phyloP scores from a whole-genome alignment of 2,888 invertebrate genomes.

The Nomada fucata region DNA sequence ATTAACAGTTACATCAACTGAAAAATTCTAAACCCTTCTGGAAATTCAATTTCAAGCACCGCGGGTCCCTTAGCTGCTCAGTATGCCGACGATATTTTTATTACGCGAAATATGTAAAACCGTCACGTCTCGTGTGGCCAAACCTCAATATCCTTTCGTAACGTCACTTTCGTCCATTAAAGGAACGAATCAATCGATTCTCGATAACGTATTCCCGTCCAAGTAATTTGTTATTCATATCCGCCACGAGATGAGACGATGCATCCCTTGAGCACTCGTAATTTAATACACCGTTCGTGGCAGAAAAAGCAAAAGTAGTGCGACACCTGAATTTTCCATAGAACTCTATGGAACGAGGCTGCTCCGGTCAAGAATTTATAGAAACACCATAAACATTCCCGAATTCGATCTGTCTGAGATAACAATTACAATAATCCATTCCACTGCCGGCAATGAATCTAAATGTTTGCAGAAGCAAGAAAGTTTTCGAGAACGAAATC shows the following conservation, averaged over 20 bases:
- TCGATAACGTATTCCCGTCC: constrained; percentile 65
- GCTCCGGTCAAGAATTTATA: background rate
- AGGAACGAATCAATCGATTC: constrained; percentile 60
- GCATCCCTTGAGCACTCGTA: constrained; percentile 43
- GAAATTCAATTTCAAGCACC: constrained; percentile 3
- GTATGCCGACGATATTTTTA: constrained; percentile 47
- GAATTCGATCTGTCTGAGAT: background rate
- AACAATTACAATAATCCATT: background rate
- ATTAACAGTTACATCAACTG: no score
- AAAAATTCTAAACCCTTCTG: no score
- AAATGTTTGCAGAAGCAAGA: background rate
- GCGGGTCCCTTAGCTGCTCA: background rate
- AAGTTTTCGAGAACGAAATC: background rate
- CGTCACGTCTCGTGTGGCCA: constrained; percentile 37
- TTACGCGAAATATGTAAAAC: constrained; percentile 61
- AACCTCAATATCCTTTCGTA: constrained; percentile 42
- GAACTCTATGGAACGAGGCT: background rate
- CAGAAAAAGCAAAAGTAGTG: constrained; percentile 4
- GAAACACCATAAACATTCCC: constrained; percentile 7
- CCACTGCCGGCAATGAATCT: background rate
- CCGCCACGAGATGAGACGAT: constrained; percentile 50
- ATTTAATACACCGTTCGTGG: constrained; percentile 55
- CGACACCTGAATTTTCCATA: constrained; percentile 20
- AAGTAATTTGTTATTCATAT: constrained; percentile 67
- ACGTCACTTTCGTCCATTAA: constrained; percentile 62